Evolutionary conservation across 2,888 invertebrate species (phyloP), one percentile per base, ranked within the genome.

Genomic region (Mystacides longicornis): DNA sequence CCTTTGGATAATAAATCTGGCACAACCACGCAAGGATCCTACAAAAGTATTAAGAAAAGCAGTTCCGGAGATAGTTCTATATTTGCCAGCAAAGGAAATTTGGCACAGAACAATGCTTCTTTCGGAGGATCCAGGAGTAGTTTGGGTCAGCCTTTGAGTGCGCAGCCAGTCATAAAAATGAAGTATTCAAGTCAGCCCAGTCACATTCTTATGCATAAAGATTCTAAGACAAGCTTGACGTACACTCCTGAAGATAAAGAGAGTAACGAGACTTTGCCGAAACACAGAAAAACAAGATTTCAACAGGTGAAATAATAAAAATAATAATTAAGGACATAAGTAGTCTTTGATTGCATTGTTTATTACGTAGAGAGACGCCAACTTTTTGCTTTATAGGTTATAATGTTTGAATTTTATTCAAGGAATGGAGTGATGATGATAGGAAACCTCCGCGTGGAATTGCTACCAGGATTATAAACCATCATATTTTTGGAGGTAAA

Each of bases 241-340:
- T 71, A 73, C 68, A 66, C 67, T 63, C 63, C 70, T 62, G 67
- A 75, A 62, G 68, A 73, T 64, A 51, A 31, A 56, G 78, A 82
- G 58, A 82, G 82, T 67, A 82, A 83, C 67, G 86, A 85, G 66
- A 78, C 81, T 61, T 71, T 81, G 73, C 89, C 89, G 67, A 90
- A 89, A 72, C 89, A 89, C 73, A 82, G 90, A 67, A 89, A 89
- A 77, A 89, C 89, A 63, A 83, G 91, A 65, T 89, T 91, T 72
- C 89, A 89, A 73, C 89, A 90, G 81, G 86, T 85, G 70, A 72
- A 21, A 9, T 20, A 45, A 20, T 11, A 11, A 5, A 5, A 11
- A 43, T 43, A 43, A 48, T 19, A 19, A 18, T 48, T 11, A 7
- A 27, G 27, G 11, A 27, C 11, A 5, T 11, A 27, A 5, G 27